Conservation (phyloP, 2,797 vertebrate genomes). For the Sebastes hubbsi region DNA sequence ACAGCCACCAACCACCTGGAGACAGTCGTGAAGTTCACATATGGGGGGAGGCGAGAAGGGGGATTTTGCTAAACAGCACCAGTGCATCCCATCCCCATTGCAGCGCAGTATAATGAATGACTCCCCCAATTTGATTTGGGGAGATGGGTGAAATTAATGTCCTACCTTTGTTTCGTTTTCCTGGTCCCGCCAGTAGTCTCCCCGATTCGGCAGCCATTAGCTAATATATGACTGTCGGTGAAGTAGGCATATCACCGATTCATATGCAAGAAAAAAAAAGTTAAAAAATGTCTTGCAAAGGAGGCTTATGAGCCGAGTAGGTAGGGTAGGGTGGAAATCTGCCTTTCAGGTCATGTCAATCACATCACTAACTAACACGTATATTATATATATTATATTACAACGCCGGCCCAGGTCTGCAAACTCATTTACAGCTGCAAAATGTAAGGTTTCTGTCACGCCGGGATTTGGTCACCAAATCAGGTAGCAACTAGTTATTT, state of each 20-base stretch:
- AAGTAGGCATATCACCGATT: slow-evolving; percentile 85
- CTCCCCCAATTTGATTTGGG: slow-evolving; percentile 78
- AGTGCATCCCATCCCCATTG: slow-evolving; percentile 74
- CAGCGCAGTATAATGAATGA: slow-evolving; percentile 80
- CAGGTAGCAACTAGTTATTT: slow-evolving; percentile 47
- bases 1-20: slow-evolving; percentile 73
- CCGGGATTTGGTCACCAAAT: slow-evolving; percentile 82
- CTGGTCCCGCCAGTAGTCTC: slow-evolving; percentile 89
- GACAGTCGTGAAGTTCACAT: slow-evolving; percentile 80
- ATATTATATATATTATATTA: slow-evolving; percentile 25
- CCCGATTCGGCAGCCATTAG: slow-evolving; percentile 89
- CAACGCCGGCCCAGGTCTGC: slow-evolving; percentile 74
- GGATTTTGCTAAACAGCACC: slow-evolving; percentile 73
- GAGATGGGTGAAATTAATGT: slow-evolving; percentile 82
- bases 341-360: slow-evolving; percentile 75
- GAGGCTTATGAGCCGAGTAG: slow-evolving; percentile 64
- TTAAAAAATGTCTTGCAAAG: slow-evolving; percentile 78
- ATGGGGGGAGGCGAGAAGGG: slow-evolving; percentile 72
- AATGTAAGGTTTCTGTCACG: slow-evolving; percentile 72
- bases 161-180: slow-evolving; percentile 89
- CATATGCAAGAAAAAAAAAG: slow-evolving; percentile 85
- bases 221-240: slow-evolving; percentile 86
- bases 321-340: slow-evolving; percentile 52
- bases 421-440: slow-evolving; percentile 71
- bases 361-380: slow-evolving; percentile 44